A percentile compares a stretch with the other conserved stretches of the same genome.
Evolutionary conservation across 2,797 vertebrate genomes (phyloP).

Genomic region (Nyctalus aviator): DNA sequence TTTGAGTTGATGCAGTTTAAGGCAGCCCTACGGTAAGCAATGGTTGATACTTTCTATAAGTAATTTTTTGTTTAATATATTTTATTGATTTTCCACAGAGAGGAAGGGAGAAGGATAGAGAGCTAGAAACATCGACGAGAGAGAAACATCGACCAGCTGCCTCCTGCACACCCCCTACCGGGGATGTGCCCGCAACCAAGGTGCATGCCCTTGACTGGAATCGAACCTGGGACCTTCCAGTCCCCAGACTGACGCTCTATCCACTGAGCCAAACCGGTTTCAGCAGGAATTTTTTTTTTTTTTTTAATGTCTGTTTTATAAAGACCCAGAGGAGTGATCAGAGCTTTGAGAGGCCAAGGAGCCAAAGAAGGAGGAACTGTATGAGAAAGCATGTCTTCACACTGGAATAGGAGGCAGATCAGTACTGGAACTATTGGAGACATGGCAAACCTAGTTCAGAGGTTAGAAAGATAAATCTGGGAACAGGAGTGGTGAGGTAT

Average conservation of each 20-base stretch:
- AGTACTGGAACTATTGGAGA: background rate
- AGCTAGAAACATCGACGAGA: no score
- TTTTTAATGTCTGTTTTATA: conserved; percentile 19
- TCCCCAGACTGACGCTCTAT: no score
- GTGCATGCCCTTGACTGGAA: no score
- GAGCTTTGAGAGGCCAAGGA: conserved; percentile 18
- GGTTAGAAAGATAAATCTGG: background rate
- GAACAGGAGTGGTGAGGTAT: background rate
- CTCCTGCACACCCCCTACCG: no score
- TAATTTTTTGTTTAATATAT: background rate
- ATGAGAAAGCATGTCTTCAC: conserved; percentile 2
- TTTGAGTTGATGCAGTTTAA: conserved; percentile 91
- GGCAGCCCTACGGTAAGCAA: conserved; percentile 90
- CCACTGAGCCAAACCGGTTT: no score
- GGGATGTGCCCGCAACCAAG: no score
- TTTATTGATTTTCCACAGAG: no score
- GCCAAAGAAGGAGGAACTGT: background rate
- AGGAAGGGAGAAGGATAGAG: no score
- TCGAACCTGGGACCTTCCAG: no score
- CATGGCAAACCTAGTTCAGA: background rate
- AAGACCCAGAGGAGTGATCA: background rate
- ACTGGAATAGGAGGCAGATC: conserved; percentile 20
- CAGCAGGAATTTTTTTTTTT: background rate
- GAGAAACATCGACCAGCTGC: no score
- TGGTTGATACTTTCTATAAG: conserved; percentile 17